A percentile compares a stretch with the other conserved stretches of the same genome.
Conservation (phyloP, 2,113 vertebrate species). For the Thermophis baileyi region DNA sequence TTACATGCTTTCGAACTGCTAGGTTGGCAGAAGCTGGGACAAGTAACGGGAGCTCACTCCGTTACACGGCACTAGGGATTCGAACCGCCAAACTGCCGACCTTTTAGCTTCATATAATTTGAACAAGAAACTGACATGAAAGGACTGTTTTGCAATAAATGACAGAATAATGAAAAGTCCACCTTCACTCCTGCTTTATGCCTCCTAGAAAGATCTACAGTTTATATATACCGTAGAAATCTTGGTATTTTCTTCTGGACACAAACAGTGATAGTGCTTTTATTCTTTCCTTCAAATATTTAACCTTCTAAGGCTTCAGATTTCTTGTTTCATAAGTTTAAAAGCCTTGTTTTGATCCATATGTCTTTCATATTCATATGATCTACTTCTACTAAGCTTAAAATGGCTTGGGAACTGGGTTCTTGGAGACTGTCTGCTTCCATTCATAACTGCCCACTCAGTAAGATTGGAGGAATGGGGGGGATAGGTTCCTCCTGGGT, state of each 20-base stretch:
- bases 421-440: background rate
- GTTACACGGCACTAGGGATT: no score
- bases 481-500: background rate
- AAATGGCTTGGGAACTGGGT: background rate
- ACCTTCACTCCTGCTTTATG: background rate
- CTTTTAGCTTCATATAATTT: background rate
- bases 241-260: background rate
- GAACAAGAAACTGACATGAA: background rate
- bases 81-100: no score
- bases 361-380: background rate
- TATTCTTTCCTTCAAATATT: background rate
- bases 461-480: background rate
- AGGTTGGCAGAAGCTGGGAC: no score
- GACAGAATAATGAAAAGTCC: background rate
- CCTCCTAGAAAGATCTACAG: background rate
- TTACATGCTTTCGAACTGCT: no score
- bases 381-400: background rate
- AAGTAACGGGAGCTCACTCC: no score
- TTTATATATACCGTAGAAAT: background rate
- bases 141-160: background rate
- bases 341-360: background rate
- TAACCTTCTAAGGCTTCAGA: background rate
- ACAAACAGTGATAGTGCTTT: background rate
- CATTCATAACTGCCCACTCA: background rate
- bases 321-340: background rate